Evolutionary conservation across 2,113 vertebrate species (phyloP), one percentile per base, ranked within the genome.

Genomic region (Bubo blakistoni): DNA sequence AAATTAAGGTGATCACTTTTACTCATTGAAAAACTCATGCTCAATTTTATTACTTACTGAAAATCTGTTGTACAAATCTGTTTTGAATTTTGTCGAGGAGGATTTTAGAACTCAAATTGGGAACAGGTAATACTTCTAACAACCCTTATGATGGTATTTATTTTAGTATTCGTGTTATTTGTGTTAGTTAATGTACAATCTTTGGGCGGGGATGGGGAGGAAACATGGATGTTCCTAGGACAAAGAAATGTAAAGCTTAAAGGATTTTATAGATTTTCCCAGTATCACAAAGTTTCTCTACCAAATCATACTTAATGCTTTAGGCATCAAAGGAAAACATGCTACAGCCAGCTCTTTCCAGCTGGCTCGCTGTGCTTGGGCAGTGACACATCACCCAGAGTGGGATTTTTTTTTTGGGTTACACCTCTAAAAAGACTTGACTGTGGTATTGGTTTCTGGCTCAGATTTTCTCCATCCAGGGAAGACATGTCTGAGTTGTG

Each of bases 391-490:
- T 65, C 76, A 77, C 63, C 29, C 40, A 29, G 72, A 86, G 63
- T 3, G 15, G 54, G 44, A 49, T 51, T 26, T 65, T 84, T 84
- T 73, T 55, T 63, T 80, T 73, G 92, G 77, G 57, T 84, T 92
- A 66, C 69, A 62, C 63, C 61, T 88, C 73, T 84, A 55, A 40
- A 49, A 94, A 91, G 76, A 80, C 76, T 91, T 9, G 10, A 21
- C 62, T 83, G 91, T 27, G 86, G 83, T 42, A 44, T 69, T 82
- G 44, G 62, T 57, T 36, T 82, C 89, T 91, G 96, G 29, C 79
- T 88, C 12, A 13, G 58, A n/a, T 86, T 67, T 78, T 36, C 30
- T 95, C 67, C n/a, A 19, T 90, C 59, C 21, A 80, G 70, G 76
- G 49, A 90, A 62, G 81, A 62, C 20, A 3, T 4, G 76, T 90